A percentile compares a stretch with the other conserved stretches of the same genome.
Evolutionary conservation across 2,888 invertebrate genomes (phyloP).

Genomic region (Sminthurides aquaticus): DNA sequence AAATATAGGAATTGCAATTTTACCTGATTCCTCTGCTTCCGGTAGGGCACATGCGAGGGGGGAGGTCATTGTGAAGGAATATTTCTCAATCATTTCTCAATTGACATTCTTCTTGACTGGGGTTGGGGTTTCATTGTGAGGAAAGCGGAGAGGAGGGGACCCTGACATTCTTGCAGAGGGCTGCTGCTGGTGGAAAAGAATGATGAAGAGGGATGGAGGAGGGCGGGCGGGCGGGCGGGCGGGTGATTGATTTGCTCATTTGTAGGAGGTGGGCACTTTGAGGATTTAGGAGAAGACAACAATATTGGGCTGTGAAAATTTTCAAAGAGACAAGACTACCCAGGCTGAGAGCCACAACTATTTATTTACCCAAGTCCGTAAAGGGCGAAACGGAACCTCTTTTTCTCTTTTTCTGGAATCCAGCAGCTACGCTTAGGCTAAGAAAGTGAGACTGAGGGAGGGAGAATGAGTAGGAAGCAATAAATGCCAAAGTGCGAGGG

Average conservation of each 20-base stretch:
- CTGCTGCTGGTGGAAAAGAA: neutral
- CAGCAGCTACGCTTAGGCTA: neutral
- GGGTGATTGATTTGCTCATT: slow-evolving; percentile 2
- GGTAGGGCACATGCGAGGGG: too few species aligned
- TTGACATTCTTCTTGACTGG: neutral
- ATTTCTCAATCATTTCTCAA: neutral
- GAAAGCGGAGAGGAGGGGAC: too few species aligned
- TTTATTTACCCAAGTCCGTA: too few species aligned
- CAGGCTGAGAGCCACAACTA: neutral
- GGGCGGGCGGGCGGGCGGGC: neutral
- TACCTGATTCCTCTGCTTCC: too few species aligned
- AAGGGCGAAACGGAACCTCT: neutral
- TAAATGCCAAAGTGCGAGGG: neutral
- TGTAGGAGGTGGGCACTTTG: neutral
- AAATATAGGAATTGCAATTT: too few species aligned
- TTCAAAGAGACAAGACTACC: neutral
- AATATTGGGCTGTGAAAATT: neutral
- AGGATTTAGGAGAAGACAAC: neutral
- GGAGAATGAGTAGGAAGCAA: slow-evolving; percentile 1
- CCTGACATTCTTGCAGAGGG: slow-evolving; percentile 1
- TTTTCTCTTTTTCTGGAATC: too few species aligned
- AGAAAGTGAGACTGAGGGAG: neutral
- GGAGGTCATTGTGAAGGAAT: neutral
- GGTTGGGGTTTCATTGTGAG: neutral
- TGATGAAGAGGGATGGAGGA: neutral